Evolutionary conservation across 2,113 vertebrate species (phyloP).

Genomic region (Forbesichthys agassizii): DNA sequence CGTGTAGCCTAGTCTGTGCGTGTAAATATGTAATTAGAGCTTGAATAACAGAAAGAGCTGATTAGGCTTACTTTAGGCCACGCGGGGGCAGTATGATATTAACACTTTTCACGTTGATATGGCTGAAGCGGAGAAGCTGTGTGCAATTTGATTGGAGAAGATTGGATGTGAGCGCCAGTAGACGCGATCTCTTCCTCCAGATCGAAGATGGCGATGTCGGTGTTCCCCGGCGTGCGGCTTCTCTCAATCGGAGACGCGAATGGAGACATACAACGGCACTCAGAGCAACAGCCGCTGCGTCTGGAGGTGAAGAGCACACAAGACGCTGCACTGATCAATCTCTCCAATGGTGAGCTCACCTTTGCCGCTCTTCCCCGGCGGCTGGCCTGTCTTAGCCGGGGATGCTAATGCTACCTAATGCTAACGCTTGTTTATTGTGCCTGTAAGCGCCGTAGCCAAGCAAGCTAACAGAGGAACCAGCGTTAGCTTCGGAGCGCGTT

Average conservation of each 20-base stretch:
- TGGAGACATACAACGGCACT: conserved; percentile 93
- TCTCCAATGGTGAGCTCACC: conserved; percentile 83
- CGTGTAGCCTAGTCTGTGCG: not conserved
- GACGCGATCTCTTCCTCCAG: conserved; percentile 68
- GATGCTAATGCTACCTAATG: conserved; percentile 17
- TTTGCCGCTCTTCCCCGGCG: conserved; percentile 20
- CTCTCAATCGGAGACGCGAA: conserved; percentile 94
- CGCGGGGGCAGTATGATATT: no score
- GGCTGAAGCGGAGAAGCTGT: no score
- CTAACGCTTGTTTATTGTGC: conserved; percentile 20
- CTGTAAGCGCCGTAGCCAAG: no score
- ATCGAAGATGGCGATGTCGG: conserved; percentile 87
- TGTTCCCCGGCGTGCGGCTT: conserved; percentile 92
- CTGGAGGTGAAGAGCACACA: conserved; percentile 86
- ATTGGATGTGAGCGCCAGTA: conserved; percentile 65
- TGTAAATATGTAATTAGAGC: not conserved
- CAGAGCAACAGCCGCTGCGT: conserved; percentile 89
- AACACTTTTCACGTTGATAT: no score
- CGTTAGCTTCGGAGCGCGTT: conserved; percentile 47
- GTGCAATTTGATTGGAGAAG: conserved; percentile 34
- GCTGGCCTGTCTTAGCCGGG: conserved; percentile 43
- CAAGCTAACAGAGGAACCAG: conserved; percentile 8
- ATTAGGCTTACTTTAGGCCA: no score
- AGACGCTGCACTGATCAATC: conserved; percentile 84
- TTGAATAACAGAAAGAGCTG: no score